Percentiles rank a stretch among this genome's conserved stretches.
Evolutionary conservation across 2,113 vertebrate species (phyloP).

Genomic region (Rhinolophus ferrumequinum): DNA sequence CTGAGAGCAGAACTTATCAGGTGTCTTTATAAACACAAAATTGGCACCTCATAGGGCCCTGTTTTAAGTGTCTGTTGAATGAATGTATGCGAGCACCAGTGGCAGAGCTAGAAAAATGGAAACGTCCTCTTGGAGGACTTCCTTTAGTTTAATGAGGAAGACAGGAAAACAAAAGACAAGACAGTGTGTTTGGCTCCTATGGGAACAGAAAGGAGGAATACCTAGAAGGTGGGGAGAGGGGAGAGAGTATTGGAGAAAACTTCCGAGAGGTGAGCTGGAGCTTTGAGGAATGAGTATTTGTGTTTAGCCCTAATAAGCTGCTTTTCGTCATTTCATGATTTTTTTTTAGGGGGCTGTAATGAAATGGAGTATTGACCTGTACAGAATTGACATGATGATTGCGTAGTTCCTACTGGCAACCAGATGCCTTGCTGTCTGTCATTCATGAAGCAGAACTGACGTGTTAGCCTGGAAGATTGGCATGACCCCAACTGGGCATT

Average conservation of each 20-base stretch:
- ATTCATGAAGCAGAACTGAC: background rate
- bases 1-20: background rate
- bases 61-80: background rate
- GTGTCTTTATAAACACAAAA: background rate
- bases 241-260: background rate
- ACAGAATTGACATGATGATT: background rate
- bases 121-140: background rate
- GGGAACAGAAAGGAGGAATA: background rate
- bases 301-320: background rate
- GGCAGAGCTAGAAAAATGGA: background rate
- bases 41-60: background rate
- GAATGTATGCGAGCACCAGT: background rate
- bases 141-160: background rate
- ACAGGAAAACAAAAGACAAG: background rate
- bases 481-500: background rate
- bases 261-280: background rate
- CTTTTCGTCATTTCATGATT: background rate
- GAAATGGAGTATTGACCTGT: background rate
- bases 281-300: background rate
- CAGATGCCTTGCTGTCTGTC: background rate
- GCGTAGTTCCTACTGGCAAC: background rate
- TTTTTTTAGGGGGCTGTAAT: background rate
- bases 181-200: background rate
- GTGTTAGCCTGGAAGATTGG: background rate
- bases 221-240: background rate